Percentiles rank a stretch among this genome's conserved stretches.
Conservation (phyloP, 2,113 vertebrate species). For the Ptilonorhynchus violaceus region DNA sequence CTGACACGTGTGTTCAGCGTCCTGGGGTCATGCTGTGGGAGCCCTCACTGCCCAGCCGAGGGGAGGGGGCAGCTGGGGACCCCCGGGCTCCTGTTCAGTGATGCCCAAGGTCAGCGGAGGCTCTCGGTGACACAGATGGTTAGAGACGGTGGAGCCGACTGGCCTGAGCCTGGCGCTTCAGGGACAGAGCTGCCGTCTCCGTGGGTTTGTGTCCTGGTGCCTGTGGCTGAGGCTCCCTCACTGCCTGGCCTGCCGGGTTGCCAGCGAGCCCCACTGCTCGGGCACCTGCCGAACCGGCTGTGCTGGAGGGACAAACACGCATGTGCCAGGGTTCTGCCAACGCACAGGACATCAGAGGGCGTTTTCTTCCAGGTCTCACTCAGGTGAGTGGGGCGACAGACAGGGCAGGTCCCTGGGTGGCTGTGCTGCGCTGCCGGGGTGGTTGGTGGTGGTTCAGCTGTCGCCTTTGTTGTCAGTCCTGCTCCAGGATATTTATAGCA, state of each 20-base stretch:
- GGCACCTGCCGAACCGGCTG: neutral
- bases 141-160: fast-evolving
- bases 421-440: neutral
- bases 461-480: neutral
- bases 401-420: neutral
- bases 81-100: fast-evolving
- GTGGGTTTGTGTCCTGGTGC: fast-evolving
- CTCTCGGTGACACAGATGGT: fast-evolving
- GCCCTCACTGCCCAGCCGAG: fast-evolving
- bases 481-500: neutral
- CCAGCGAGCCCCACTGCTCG: fast-evolving
- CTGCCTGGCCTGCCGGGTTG: neutral
- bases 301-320: fast-evolving
- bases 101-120: fast-evolving
- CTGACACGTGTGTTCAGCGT: neutral
- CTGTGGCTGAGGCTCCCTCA: fast-evolving
- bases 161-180: neutral
- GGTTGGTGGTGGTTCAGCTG: neutral
- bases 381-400: fast-evolving
- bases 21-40: fast-evolving
- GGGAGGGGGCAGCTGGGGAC: neutral
- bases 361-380: neutral
- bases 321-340: neutral
- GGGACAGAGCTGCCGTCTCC: neutral
- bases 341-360: neutral